Evolutionary conservation across 2,888 invertebrate species (phyloP).

Genomic region (Acanthosoma haemorrhoidale): DNA sequence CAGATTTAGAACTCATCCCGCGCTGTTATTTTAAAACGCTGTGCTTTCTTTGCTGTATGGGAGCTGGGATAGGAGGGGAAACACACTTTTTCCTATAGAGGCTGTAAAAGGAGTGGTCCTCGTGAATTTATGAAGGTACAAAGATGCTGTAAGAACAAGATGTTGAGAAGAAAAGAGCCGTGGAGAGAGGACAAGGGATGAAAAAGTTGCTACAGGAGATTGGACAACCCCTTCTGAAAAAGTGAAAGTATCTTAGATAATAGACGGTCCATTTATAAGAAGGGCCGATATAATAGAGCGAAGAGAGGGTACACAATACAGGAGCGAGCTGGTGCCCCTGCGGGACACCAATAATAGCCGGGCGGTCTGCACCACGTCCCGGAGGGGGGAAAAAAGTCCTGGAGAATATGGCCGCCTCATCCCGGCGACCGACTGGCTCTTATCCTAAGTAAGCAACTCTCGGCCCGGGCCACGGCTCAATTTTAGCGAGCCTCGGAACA

Average conservation of each 20-base stretch:
- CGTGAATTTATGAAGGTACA: background rate
- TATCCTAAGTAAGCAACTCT: constrained; percentile 9
- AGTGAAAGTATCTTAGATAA: constrained; percentile 10
- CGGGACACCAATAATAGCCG: background rate
- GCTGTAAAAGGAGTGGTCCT: too few relatives aligned
- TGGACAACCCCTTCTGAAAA: background rate
- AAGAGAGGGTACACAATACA: background rate
- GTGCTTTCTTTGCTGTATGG: too few relatives aligned
- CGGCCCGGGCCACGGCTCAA: background rate
- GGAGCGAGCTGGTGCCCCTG: background rate
- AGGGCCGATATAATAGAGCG: background rate
- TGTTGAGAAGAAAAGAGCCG: background rate
- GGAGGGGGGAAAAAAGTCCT: background rate
- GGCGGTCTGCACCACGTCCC: background rate
- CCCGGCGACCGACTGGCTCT: background rate
- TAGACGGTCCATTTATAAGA: constrained; percentile 4
- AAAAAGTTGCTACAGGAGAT: background rate
- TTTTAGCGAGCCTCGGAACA: background rate
- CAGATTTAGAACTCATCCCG: too few relatives aligned
- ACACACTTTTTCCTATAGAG: too few relatives aligned
- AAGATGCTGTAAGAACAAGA: background rate
- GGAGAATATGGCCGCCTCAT: background rate
- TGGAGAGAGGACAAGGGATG: too few relatives aligned
- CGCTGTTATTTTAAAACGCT: too few relatives aligned
- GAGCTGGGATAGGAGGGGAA: too few relatives aligned